phyloP scores from a whole-genome alignment of 2,113 vertebrate species.

The Eupsittula cactorum region DNA sequence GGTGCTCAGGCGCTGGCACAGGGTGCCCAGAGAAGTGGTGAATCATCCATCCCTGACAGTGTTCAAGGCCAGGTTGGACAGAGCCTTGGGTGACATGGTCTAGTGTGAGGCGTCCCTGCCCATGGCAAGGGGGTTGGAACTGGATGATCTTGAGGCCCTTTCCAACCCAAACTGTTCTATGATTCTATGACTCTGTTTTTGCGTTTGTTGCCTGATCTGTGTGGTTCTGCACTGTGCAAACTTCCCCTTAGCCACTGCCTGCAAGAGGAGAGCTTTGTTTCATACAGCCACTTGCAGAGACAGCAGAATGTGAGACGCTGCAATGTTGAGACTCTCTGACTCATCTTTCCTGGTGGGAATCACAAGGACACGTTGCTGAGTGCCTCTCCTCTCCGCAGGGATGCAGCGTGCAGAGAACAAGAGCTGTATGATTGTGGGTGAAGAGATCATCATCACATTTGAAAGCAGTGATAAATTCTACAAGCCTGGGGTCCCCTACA shows the following conservation, averaged over 20 bases:
- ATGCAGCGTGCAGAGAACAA: background rate
- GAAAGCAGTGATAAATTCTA: background rate
- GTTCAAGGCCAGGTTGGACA: background rate
- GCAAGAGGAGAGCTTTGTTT: background rate
- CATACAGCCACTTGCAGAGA: too few relatives aligned
- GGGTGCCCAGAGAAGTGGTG: background rate
- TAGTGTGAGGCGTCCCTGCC: background rate
- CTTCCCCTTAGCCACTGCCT: background rate
- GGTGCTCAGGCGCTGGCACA: background rate
- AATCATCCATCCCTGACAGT: background rate
- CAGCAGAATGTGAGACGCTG: background rate
- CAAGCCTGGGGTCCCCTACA: background rate
- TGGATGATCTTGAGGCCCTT: background rate
- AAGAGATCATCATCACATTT: background rate
- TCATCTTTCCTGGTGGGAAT: background rate
- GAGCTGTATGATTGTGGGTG: background rate
- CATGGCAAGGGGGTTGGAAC: background rate
- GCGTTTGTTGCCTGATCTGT: accelerated
- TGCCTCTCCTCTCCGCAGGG: background rate
- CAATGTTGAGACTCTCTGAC: background rate
- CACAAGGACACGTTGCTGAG: background rate
- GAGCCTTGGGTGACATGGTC: background rate
- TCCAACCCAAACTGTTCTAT: background rate
- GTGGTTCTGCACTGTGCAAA: background rate
- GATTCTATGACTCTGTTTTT: background rate